These are phyloP conservation scores for Belgica antarctica DNA, from an alignment of 2,888 invertebrate genomes.

Conservation along the genomic window DNA sequence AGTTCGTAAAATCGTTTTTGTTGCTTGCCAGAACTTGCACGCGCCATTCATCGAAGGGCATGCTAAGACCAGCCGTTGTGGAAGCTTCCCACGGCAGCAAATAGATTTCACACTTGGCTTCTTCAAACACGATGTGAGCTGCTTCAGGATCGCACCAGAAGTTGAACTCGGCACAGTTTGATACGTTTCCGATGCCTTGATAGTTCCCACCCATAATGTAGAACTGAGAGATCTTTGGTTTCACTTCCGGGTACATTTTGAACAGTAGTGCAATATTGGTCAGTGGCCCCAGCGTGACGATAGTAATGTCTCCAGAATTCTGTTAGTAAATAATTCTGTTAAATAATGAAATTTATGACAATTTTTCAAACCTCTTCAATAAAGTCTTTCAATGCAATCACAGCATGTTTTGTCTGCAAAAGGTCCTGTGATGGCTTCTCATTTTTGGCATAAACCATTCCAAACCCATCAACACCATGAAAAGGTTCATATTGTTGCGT, in stretches of 20 bases:
- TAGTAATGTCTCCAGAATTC: constrained; percentile 59
- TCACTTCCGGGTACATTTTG: constrained; percentile 66
- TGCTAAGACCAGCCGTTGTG: constrained; percentile 50
- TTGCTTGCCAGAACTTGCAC: constrained; percentile 54
- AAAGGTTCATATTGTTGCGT: constrained; percentile 53
- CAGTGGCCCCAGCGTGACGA: constrained; percentile 70
- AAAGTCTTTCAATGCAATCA: constrained; percentile 28
- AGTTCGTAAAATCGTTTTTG: constrained; percentile 53
- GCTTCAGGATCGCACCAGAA: constrained; percentile 76
- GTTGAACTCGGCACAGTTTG: constrained; percentile 71
- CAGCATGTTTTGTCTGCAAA: constrained; percentile 47
- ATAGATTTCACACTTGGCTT: constrained; percentile 59
- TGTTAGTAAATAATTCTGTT: constrained; percentile 45
- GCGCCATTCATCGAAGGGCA: constrained; percentile 59
- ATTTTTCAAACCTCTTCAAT: constrained; percentile 35
- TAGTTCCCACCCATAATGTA: constrained; percentile 66
- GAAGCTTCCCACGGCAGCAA: constrained; percentile 72
- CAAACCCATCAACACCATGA: constrained; percentile 71
- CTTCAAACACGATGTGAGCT: constrained; percentile 67
- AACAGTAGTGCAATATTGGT: constrained; percentile 77
- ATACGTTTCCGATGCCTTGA: constrained; percentile 60
- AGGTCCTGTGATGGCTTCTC: constrained; percentile 62
- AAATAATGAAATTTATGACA: constrained; percentile 25
- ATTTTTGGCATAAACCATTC: constrained; percentile 57
- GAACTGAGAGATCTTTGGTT: constrained; percentile 63